Percentiles rank a stretch among this genome's conserved stretches.
Evolutionary conservation across 2,113 vertebrate species (phyloP).

Genomic region (Oncorhynchus keta): DNA sequence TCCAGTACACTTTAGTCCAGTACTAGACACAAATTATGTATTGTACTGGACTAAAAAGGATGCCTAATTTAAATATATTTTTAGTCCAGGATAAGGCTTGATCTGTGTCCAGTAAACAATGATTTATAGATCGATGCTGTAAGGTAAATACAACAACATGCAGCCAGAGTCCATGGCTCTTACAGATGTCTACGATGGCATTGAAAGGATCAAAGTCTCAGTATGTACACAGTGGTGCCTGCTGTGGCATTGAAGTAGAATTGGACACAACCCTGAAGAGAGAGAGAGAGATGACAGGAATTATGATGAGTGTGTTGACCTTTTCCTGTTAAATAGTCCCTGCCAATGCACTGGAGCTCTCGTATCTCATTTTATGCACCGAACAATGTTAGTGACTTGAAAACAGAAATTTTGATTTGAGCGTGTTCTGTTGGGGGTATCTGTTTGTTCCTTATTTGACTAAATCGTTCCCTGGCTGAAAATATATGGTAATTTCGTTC

Average conservation of each 20-base stretch:
- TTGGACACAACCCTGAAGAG: constrained; percentile 60
- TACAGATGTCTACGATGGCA: constrained; percentile 62
- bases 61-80: too few species aligned
- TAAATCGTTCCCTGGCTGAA: too few species aligned
- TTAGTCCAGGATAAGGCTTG: too few species aligned
- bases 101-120: too few species aligned
- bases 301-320: background rate
- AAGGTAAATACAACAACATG: constrained; percentile 71
- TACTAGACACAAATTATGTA: too few species aligned
- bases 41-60: too few species aligned
- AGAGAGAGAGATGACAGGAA: background rate
- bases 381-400: background rate
- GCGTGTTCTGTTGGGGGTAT: too few species aligned
- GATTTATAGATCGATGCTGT: too few species aligned
- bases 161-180: constrained; percentile 56
- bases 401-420: too few species aligned
- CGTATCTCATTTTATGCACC: background rate
- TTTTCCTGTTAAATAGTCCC: background rate
- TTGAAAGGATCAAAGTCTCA: constrained; percentile 69
- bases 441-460: too few species aligned
- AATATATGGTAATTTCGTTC: background rate
- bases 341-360: background rate
- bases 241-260: constrained; percentile 72
- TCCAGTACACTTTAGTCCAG: too few species aligned
- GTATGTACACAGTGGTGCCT: constrained; percentile 68